A percentile compares a stretch with the other conserved stretches of the same genome.
These are phyloP conservation scores for Edolisoma coerulescens DNA, from an alignment of 2,113 vertebrate species.

Conservation along the genomic window DNA sequence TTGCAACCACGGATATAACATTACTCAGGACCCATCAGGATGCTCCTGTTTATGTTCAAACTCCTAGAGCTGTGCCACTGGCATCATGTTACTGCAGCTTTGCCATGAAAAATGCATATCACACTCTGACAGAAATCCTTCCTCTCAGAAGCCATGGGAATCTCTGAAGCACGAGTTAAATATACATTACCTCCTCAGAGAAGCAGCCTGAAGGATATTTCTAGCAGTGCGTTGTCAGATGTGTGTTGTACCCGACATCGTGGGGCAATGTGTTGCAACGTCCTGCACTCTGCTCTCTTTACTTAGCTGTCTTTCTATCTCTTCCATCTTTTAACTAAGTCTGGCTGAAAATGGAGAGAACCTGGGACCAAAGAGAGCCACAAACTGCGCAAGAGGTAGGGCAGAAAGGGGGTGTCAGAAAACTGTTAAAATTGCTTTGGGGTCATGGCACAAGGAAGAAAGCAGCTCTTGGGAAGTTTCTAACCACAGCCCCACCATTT, in stretches of 20 bases:
- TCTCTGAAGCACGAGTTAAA: neutral
- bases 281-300: neutral
- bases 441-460: neutral
- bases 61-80: neutral
- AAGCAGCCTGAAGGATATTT: neutral
- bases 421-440: neutral
- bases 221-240: neutral
- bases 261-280: neutral
- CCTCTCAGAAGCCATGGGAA: neutral
- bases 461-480: neutral
- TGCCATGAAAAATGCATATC: neutral
- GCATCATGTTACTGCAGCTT: neutral
- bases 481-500: neutral
- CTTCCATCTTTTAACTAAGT: neutral
- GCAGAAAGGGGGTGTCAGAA: neutral
- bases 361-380: neutral
- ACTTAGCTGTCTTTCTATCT: neutral
- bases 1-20: rapidly evolving
- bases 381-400: neutral
- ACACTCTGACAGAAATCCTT: neutral
- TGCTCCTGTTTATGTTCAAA: neutral
- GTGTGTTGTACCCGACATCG: neutral
- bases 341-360: neutral
- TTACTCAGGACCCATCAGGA: neutral
- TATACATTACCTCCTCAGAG: neutral